Base-by-base conservation (phyloP, 2,797 vertebrate species). In the Tapera naevia region DNA sequence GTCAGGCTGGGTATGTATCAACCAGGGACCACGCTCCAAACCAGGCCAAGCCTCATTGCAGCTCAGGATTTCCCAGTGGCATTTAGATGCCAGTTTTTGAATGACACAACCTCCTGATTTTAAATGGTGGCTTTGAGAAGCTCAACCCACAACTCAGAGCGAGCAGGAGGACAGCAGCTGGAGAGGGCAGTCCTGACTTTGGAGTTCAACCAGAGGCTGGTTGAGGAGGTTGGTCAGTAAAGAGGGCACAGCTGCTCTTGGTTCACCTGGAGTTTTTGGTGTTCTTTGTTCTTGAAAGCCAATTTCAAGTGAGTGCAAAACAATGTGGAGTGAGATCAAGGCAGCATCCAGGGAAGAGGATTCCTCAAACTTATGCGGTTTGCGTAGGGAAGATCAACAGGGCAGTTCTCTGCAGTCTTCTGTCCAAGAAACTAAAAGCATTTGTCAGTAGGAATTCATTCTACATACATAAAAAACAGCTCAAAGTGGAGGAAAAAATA, bases 1-100 rank as follows among this genome's bases (percentile, higher is more conserved):
- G 96, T 99, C 96, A 98, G 97, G 69, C 98, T 99, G 97, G 99
- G 99, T 99, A 97, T 71, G 95, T 69, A 7, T 16, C 39, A 41
- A 5, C 35, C 54, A 64, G 56, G n/a, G 75, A 15, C 57, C 11
- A 2, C 64, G 50, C 58, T 64, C 27, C 70, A 85, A 53, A 80
- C 1, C 33, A 18, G 66, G 16, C 11, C 43, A 28, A 33, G 91
- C 67, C 57, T 16, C 3, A 1, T 45, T 13, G 1, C 11, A 25
- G 37, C 13, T 45, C 48, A 79, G n/a, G 12, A 14, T n/a, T 75
- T 66, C 32, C 41, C 37, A 10, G 11, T 18, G 33, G 24, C 17
- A 19, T 23, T 51, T 80, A 24, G 22, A 7, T 64, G 27, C 46
- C 33, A 10, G 0, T 51, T 83, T 58, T 23, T 39, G 51, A 48